These are phyloP conservation scores for Mimumesa dahlbomi DNA, from an alignment of 2,888 invertebrate genomes.

Conservation along the genomic window DNA sequence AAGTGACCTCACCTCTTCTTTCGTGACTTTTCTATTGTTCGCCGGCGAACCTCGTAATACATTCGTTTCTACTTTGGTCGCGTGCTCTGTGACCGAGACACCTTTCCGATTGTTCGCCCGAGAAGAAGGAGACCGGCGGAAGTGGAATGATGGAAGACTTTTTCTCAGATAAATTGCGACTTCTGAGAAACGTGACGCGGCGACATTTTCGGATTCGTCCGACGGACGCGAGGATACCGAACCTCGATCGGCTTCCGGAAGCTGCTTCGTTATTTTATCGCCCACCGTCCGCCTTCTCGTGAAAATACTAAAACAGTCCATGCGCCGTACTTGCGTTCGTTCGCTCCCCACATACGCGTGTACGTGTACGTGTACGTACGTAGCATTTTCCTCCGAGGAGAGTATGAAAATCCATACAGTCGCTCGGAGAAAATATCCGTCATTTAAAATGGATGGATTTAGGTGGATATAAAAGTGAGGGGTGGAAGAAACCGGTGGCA, in stretches of 20 bases:
- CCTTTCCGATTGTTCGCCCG: constrained; percentile 24
- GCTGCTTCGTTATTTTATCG: no score
- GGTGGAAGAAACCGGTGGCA: constrained; percentile 66
- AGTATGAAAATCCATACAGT: constrained; percentile 77
- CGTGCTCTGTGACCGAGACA: constrained; percentile 32
- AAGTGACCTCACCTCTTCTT: constrained; percentile 65
- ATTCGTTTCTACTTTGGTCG: background rate
- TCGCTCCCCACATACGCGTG: constrained; percentile 3
- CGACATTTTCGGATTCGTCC: no score
- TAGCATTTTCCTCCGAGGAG: constrained; percentile 52
- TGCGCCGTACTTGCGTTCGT: constrained; percentile 7
- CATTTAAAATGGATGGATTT: constrained; percentile 80
- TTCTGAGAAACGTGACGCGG: background rate
- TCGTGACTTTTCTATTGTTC: constrained; percentile 39
- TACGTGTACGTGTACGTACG: no score
- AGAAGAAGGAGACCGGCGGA: no score
- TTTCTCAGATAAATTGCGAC: no score
- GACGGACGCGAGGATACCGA: no score
- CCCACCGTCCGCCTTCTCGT: background rate
- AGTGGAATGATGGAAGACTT: no score
- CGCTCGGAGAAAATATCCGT: constrained; percentile 78
- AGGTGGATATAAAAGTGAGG: constrained; percentile 77
- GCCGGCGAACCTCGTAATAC: background rate
- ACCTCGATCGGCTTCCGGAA: no score
- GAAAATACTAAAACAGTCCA: constrained; percentile 36